phyloP scores from a whole-genome alignment of 2,888 invertebrate species.

The Cataglyphis cursor region DNA sequence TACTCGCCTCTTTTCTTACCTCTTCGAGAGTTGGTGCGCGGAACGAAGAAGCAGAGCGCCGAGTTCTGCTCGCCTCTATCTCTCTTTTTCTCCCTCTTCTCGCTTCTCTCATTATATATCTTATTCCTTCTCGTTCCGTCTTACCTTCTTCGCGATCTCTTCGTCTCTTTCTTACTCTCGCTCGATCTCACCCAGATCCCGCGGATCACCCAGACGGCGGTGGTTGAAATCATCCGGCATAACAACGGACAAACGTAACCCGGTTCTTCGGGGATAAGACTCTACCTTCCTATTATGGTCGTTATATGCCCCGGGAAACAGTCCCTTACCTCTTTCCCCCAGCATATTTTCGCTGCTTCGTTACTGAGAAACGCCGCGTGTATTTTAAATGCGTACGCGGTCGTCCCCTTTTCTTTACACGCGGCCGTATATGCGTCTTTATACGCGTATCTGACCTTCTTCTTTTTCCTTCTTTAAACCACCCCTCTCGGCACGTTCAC shows the following conservation, averaged over 20 bases:
- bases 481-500: background rate
- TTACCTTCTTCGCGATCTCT: constrained; percentile 16
- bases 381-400: constrained; percentile 50
- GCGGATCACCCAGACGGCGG: constrained; percentile 27
- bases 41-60: constrained; percentile 24
- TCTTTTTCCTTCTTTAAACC: constrained; percentile 21
- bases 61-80: constrained; percentile 16
- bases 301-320: constrained; percentile 61
- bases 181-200: constrained; percentile 44
- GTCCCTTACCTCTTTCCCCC: constrained; percentile 9
- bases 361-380: constrained; percentile 57
- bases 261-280: constrained; percentile 51
- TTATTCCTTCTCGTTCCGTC: constrained; percentile 22
- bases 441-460: constrained; percentile 54
- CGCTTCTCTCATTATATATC: constrained; percentile 18
- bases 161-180: background rate
- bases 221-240: constrained; percentile 49
- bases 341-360: constrained; percentile 49
- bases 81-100: background rate
- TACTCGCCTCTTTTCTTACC: constrained; percentile 50
- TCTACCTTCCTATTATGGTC: constrained; percentile 60
- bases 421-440: constrained; percentile 39
- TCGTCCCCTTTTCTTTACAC: constrained; percentile 35
- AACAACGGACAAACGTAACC: constrained; percentile 58
- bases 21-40: constrained; percentile 29